phyloP scores from a whole-genome alignment of 2,113 vertebrate genomes.

The Saccopteryx bilineata region DNA sequence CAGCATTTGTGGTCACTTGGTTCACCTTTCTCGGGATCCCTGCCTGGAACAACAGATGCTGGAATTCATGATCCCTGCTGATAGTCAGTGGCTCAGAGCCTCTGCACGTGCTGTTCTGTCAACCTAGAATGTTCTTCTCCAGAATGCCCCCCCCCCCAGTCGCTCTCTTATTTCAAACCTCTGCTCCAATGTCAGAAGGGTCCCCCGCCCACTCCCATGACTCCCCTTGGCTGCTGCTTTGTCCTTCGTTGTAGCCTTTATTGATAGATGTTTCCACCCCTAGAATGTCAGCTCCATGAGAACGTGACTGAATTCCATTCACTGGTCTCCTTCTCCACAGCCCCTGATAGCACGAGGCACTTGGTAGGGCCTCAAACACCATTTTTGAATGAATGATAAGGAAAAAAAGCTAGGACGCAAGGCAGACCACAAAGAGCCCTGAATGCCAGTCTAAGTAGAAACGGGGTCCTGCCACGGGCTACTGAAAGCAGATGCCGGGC shows the following conservation, averaged over 20 bases:
- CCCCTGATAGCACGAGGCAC: background rate
- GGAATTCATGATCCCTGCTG: background rate
- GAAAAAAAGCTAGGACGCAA: background rate
- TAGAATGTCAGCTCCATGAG: background rate
- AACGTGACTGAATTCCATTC: background rate
- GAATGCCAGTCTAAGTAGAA: background rate
- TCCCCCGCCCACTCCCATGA: fast-evolving
- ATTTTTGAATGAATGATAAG: background rate
- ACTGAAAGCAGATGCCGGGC: background rate
- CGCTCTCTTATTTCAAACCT: background rate
- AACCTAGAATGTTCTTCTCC: background rate
- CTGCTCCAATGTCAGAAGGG: background rate
- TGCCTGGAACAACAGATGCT: fast-evolving
- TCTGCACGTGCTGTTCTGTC: background rate
- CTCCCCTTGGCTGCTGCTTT: fast-evolving
- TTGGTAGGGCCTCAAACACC: background rate
- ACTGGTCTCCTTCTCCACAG: background rate
- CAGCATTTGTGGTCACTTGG: fast-evolving
- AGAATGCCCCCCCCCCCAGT: background rate
- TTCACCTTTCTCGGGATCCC: fast-evolving
- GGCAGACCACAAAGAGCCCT: background rate
- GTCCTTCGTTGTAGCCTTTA: too few relatives aligned
- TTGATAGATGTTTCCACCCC: too few relatives aligned
- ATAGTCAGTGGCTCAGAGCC: background rate
- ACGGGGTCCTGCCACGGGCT: fast-evolving